Evolutionary conservation across 2,113 vertebrate species (phyloP).

Genomic region (Sapayoa aenigma): DNA sequence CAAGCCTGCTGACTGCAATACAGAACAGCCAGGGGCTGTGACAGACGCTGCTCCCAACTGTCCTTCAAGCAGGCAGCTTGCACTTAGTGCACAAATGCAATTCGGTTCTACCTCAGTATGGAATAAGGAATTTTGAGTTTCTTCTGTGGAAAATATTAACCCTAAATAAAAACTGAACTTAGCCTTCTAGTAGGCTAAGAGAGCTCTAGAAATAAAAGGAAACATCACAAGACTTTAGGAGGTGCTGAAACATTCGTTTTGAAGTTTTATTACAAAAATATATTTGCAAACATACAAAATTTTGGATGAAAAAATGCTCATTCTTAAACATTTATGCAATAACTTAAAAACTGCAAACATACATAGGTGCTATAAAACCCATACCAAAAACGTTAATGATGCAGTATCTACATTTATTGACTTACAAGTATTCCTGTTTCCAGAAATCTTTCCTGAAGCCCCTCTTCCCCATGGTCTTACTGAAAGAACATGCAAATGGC

Average conservation of each 20-base stretch:
- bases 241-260: conserved; percentile 77
- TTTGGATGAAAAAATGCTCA: conserved; percentile 80
- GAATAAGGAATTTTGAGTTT: neutral
- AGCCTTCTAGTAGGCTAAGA: neutral
- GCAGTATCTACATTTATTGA: conserved; percentile 57
- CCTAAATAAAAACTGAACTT: neutral
- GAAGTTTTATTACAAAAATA: conserved; percentile 86
- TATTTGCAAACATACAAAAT: conserved; percentile 85
- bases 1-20: neutral
- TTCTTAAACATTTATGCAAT: conserved; percentile 80
- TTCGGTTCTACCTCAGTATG: neutral
- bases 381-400: conserved; percentile 72
- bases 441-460: conserved; percentile 15
- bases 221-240: conserved; percentile 50
- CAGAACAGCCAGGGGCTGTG: neutral
- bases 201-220: conserved; percentile 25
- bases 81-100: neutral
- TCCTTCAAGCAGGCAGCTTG: neutral
- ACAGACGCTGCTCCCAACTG: neutral
- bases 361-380: conserved; percentile 78
- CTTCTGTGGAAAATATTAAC: neutral
- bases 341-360: conserved; percentile 83
- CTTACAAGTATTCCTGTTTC: conserved; percentile 27
- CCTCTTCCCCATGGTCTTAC: neutral
- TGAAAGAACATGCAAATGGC: conserved; percentile 33